Conservation (phyloP, 1,140 invertebrate species). For the Nasonia giraulti region DNA sequence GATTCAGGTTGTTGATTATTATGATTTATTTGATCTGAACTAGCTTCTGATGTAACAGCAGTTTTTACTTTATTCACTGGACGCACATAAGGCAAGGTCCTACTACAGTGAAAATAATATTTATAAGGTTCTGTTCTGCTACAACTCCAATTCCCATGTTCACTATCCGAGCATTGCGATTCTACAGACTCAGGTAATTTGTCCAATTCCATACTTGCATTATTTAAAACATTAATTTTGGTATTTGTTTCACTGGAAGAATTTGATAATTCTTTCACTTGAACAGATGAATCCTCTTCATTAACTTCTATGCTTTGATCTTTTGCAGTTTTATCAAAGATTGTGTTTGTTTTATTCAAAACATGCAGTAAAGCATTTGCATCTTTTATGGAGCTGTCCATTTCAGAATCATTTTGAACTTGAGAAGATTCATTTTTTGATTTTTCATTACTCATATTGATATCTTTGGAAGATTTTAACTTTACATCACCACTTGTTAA, state of each 20-base stretch:
- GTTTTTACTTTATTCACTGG: background rate
- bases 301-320: background rate
- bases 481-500: background rate
- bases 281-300: background rate
- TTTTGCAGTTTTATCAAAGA: background rate
- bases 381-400: background rate
- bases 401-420: constrained; percentile 18
- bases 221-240: background rate
- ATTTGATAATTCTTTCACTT: background rate
- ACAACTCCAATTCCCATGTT: constrained; percentile 35
- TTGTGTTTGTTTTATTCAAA: background rate
- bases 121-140: constrained; percentile 39
- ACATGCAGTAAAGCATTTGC: background rate
- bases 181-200: background rate
- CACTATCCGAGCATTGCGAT: background rate
- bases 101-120: constrained; percentile 36
- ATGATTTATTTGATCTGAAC: background rate
- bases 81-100: constrained; percentile 41
- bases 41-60: background rate
- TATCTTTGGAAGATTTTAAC: background rate
- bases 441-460: background rate
- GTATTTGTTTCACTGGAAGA: constrained; percentile 2
- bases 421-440: background rate
- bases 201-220: background rate
- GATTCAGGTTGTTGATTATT: background rate